These are phyloP conservation scores for Myotis davidii DNA, from an alignment of 2,113 vertebrate species.

Conservation along the genomic window DNA sequence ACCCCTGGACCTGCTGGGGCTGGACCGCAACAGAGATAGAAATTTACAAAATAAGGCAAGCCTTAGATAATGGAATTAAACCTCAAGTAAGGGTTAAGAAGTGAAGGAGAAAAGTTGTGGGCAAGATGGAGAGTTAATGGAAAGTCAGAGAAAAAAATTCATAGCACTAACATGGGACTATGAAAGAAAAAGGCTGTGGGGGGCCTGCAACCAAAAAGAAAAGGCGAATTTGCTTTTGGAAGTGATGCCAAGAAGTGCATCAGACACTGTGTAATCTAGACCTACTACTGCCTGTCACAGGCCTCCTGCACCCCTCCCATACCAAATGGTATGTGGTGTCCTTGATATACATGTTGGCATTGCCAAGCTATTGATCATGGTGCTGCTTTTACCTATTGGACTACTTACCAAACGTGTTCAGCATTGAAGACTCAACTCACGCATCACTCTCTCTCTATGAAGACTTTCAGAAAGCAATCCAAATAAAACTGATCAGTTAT, in stretches of 20 bases:
- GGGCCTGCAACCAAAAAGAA: background rate
- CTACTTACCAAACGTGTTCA: background rate
- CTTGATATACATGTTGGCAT: background rate
- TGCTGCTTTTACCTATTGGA: background rate
- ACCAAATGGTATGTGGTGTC: no score
- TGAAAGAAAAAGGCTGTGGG: background rate
- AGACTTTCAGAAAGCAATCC: background rate
- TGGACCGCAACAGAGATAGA: no score
- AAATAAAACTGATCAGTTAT: background rate
- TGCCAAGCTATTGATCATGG: background rate
- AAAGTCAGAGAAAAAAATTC: background rate
- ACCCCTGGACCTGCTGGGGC: no score
- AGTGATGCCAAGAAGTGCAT: background rate
- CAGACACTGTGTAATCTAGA: background rate
- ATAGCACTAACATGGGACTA: no score
- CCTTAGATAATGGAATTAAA: background rate
- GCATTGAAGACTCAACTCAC: background rate
- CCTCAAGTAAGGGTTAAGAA: background rate
- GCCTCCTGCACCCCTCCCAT: background rate
- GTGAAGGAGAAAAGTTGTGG: background rate
- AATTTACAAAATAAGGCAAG: background rate
- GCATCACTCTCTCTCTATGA: background rate
- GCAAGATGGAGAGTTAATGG: background rate
- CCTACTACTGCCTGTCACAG: background rate
- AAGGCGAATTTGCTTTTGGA: background rate